phyloP scores from a whole-genome alignment of 2,113 vertebrate species.

The Forbesichthys papilliferus region DNA sequence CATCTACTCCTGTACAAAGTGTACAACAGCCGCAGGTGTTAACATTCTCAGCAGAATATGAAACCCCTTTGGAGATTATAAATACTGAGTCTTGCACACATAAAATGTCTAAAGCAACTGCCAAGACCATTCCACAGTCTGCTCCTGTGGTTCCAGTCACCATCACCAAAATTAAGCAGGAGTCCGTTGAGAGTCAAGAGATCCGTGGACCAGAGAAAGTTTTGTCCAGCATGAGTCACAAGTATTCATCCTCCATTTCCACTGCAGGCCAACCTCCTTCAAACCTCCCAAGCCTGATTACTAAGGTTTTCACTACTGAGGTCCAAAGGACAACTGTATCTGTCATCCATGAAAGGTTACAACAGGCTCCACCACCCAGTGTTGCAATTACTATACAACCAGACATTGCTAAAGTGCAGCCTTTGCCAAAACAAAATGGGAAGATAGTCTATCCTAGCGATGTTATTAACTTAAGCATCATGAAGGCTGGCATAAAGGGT shows the following conservation, averaged over 20 bases:
- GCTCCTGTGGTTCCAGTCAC: slow-evolving; percentile 57
- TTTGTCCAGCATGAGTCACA: slow-evolving; percentile 78
- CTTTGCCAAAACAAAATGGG: slow-evolving; percentile 80
- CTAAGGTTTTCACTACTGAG: slow-evolving; percentile 81
- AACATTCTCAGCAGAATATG: slow-evolving; percentile 60
- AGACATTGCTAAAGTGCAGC: slow-evolving; percentile 71
- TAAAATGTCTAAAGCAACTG: slow-evolving; percentile 49
- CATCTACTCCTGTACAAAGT: slow-evolving; percentile 30
- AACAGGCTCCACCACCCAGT: slow-evolving; percentile 68
- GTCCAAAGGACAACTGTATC: slow-evolving; percentile 81
- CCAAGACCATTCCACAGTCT: slow-evolving; percentile 47
- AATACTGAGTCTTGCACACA: slow-evolving; percentile 52
- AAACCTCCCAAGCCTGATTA: slow-evolving; percentile 70
- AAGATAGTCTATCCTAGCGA: slow-evolving; percentile 80
- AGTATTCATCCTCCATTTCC: slow-evolving; percentile 78
- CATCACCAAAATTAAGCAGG: slow-evolving; percentile 76
- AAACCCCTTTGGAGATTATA: slow-evolving; percentile 57
- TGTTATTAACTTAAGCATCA: slow-evolving; percentile 90
- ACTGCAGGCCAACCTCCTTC: slow-evolving; percentile 72
- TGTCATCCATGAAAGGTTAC: slow-evolving; percentile 77
- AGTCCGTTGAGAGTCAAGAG: slow-evolving; percentile 79
- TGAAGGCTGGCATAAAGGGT: slow-evolving; percentile 81
- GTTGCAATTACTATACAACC: slow-evolving; percentile 75
- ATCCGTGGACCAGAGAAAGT: slow-evolving; percentile 78
- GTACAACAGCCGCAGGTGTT: slow-evolving; percentile 42